phyloP scores from a whole-genome alignment of 2,888 invertebrate species.

The Cepaea hortensis region DNA sequence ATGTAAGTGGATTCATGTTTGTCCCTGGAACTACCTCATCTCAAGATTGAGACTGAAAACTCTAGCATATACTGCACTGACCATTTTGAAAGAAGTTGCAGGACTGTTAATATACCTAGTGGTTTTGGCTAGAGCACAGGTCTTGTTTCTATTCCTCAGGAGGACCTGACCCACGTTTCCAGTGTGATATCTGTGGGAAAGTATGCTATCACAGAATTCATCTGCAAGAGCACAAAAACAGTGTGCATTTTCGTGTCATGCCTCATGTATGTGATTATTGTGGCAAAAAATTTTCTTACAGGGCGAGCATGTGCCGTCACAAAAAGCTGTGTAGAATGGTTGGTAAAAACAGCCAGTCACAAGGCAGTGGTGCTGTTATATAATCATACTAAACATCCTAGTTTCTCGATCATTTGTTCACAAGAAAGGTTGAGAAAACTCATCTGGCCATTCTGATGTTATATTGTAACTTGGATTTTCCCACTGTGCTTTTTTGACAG shows the following conservation, averaged over 20 bases:
- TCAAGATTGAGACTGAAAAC: no score
- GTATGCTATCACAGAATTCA: conserved; percentile 39
- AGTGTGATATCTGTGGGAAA: conserved; percentile 37
- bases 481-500: no score
- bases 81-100: no score
- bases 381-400: no score
- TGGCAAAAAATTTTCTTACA: conserved; percentile 42
- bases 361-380: not conserved
- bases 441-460: no score
- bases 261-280: conserved; percentile 32
- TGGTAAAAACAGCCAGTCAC: not conserved
- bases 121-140: not conserved
- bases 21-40: no score
- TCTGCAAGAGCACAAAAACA: conserved; percentile 41
- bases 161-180: conserved; percentile 20
- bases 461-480: no score
- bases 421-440: no score
- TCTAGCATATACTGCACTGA: no score
- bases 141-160: conserved; percentile 17
- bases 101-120: not conserved
- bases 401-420: no score
- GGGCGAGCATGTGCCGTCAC: conserved; percentile 21
- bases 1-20: no score
- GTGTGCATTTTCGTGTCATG: conserved; percentile 40
- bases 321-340: conserved; percentile 7